Percentiles rank a stretch among this genome's conserved stretches.
Conservation (phyloP, 2,888 invertebrate species). For the Sphaeridia pumilis region DNA sequence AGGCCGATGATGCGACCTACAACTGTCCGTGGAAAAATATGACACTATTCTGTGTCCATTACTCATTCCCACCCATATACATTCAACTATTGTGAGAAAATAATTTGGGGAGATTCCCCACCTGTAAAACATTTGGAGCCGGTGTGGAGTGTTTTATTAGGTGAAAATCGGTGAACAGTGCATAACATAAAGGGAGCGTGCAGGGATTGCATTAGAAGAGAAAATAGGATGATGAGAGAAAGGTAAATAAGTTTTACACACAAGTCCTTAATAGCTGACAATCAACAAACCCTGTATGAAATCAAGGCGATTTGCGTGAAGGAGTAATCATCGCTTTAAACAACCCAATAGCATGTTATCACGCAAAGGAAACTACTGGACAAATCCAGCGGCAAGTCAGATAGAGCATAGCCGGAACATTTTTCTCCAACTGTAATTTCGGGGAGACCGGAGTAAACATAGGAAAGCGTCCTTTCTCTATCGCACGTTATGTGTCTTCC, state of each 20-base stretch:
- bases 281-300: conserved; percentile 5
- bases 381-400: too few species aligned
- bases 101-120: too few species aligned
- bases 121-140: too few species aligned
- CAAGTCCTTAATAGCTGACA: conserved; percentile 7
- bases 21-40: too few species aligned
- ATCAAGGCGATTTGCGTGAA: conserved; percentile 15
- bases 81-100: too few species aligned
- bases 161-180: too few species aligned
- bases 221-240: not conserved
- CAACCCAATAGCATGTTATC: conserved; percentile 17
- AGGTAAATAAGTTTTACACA: conserved; percentile 1
- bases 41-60: too few species aligned
- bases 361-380: too few species aligned
- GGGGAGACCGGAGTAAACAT: not conserved
- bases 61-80: too few species aligned
- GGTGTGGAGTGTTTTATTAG: too few species aligned
- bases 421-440: not conserved
- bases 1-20: too few species aligned
- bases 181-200: conserved; percentile 1
- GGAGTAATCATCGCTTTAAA: conserved; percentile 18
- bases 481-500: not conserved
- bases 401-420: too few species aligned
- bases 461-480: not conserved
- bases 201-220: not conserved